Evolutionary conservation across 2,888 invertebrate species (phyloP).

Genomic region (Tetheella fluctuosa): DNA sequence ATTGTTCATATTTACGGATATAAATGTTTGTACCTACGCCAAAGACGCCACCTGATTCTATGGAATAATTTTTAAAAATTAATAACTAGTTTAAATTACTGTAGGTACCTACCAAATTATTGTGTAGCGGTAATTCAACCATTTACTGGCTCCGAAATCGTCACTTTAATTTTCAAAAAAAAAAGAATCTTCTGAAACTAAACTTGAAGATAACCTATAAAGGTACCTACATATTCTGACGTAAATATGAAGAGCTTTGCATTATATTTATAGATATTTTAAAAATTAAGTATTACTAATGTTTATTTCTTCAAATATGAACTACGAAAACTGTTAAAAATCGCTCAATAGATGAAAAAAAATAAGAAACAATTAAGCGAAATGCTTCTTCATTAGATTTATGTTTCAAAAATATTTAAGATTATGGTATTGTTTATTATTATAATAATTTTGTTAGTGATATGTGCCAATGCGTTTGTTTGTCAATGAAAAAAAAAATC

Average conservation of each 20-base stretch:
- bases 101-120: neutral
- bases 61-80: neutral
- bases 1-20: slow-evolving; percentile 33
- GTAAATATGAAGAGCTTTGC: slow-evolving; percentile 19
- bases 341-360: slow-evolving; percentile 50
- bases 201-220: neutral
- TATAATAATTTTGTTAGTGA: slow-evolving; percentile 38
- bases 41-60: neutral
- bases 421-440: slow-evolving; percentile 32
- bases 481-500: slow-evolving; percentile 32
- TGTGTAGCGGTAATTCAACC: neutral
- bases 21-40: slow-evolving; percentile 18
- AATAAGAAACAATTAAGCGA: slow-evolving; percentile 31
- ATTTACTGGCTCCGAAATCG: no score
- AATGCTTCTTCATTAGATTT: slow-evolving; percentile 14
- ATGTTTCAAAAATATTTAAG: slow-evolving; percentile 23
- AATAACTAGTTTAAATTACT: neutral
- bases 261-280: slow-evolving; percentile 36
- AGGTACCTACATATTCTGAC: neutral
- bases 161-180: neutral
- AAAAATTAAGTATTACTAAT: slow-evolving; percentile 46
- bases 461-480: slow-evolving; percentile 62
- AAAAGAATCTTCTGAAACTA: slow-evolving; percentile 3
- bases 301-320: slow-evolving; percentile 41
- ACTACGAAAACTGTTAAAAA: slow-evolving; percentile 30